Base-by-base conservation (phyloP, 2,888 invertebrate species). In the Cheilosia scutellata region DNA sequence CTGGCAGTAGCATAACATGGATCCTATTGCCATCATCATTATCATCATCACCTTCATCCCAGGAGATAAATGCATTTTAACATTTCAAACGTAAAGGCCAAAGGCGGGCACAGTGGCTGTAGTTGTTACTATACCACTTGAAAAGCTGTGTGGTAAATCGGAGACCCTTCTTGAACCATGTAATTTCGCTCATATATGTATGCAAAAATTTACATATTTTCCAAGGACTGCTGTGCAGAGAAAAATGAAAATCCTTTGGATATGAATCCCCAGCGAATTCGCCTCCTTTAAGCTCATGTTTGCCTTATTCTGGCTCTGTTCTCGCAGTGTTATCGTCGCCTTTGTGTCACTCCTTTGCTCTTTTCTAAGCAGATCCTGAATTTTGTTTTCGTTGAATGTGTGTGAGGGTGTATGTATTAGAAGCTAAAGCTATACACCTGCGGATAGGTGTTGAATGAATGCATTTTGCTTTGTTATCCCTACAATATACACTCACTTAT, bases 11-110 rank as follows among this genome's bases (percentile, higher is more conserved):
- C 76, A 80, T 71, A 86, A 71, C 80, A 86, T 60, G 80, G 66
- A 80, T 84, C 71, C 80, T 75, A 84, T 75, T 75, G 74, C 82
- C 76, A 76, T 80, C 86, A 82, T 84, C 80, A 86, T 86, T 72
- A 86, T 82, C 86, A 86, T 86, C 86, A 71, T 76, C 80, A 65
- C 72, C 82, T 82, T 82, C 72, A 76, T 86, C 86, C 86, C 86
- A 62, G 66, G 86, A 86, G 86, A 86, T 86, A 86, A 86, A 86
- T 86, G 86, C 86, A 86, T 86, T 86, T 86, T 76, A 86, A 82
- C 80, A 86, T 86, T 82, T 82, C 82, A 76, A 82, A 86, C 76
- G 86, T 72, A 62, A 80, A 82, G 86, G 86, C 86, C 72, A 86
- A 75, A 86, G 86, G 82, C 86, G 71, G 62, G 55, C 62, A 62